Evolutionary conservation across 1,140 invertebrate genomes (phyloP).

Genomic region (Pseudoatta argentina): DNA sequence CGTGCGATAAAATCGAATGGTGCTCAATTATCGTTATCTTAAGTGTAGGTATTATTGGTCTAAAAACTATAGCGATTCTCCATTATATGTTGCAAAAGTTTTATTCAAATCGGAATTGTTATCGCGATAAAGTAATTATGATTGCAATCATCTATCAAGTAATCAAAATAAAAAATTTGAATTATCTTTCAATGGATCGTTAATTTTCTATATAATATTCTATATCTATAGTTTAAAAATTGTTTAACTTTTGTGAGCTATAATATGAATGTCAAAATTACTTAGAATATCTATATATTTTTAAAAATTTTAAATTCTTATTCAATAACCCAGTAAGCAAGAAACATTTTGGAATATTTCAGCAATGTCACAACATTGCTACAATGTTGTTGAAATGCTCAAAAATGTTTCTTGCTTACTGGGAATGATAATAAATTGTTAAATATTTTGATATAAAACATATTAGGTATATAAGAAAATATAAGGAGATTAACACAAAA

Average conservation of each 20-base stretch:
- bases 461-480: background rate
- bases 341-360: too few species aligned
- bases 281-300: background rate
- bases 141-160: background rate
- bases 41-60: background rate
- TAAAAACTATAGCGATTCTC: background rate
- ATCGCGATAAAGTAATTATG: background rate
- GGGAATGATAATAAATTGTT: background rate
- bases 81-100: background rate
- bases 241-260: background rate
- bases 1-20: slow-evolving; percentile 5
- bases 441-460: background rate
- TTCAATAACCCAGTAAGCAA: background rate
- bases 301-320: background rate
- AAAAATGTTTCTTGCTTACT: too few species aligned
- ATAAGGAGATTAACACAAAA: background rate
- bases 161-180: background rate
- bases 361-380: too few species aligned
- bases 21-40: background rate
- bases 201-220: background rate
- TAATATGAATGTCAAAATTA: background rate
- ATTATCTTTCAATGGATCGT: background rate
- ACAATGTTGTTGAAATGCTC: too few species aligned
- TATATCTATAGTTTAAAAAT: background rate
- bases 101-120: background rate